Evolutionary conservation across 2,113 vertebrate species (phyloP).

Genomic region (Butorides virescens): DNA sequence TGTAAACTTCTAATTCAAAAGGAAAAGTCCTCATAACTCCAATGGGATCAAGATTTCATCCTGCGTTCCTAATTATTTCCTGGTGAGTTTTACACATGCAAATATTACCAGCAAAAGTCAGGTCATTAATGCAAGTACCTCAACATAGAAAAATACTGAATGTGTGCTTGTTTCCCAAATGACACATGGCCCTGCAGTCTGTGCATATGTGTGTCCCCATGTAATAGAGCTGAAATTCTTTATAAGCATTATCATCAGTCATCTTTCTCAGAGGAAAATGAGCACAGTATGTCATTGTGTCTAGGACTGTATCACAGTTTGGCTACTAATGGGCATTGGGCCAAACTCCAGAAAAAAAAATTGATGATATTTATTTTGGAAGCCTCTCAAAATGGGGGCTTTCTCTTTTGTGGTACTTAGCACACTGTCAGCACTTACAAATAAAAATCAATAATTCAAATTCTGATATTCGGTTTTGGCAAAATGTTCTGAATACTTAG

Average conservation of each 20-base stretch:
- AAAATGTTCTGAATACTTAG: not conserved
- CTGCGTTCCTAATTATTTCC: not conserved
- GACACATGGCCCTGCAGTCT: not conserved
- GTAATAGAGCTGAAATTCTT: conserved; percentile 53
- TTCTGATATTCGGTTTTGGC: not conserved
- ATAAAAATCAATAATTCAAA: not conserved
- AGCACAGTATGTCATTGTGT: conserved; percentile 14
- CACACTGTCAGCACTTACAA: not conserved
- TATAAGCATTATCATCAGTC: conserved; percentile 22
- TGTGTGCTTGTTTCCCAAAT: conserved; percentile 43
- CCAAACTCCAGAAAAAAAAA: not conserved
- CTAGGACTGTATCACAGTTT: not conserved
- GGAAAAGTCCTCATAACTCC: not conserved
- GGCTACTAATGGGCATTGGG: not conserved
- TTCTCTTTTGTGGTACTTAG: not conserved
- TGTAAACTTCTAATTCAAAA: not conserved
- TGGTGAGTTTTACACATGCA: not conserved
- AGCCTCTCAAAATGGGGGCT: not conserved
- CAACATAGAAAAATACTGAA: not conserved
- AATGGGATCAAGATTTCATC: not conserved
- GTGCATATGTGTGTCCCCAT: not conserved
- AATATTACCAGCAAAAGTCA: conserved; percentile 2
- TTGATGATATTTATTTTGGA: not conserved
- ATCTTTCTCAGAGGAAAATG: conserved; percentile 26
- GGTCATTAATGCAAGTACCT: not conserved